Evolutionary conservation across 1,140 invertebrate species (phyloP).

Genomic region (Lepeophtheirus salmonis): DNA sequence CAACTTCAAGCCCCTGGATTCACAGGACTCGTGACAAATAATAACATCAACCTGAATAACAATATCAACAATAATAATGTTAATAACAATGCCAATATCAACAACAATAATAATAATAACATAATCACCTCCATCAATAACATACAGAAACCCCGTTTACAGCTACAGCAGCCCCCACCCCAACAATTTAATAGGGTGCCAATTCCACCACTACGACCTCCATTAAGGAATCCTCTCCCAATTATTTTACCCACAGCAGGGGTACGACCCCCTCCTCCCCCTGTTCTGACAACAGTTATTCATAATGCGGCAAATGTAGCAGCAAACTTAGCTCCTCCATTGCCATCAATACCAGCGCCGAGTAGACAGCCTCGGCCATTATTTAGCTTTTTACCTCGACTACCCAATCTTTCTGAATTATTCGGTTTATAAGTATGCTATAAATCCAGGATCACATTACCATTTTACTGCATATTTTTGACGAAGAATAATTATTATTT

Average conservation of each 20-base stretch:
- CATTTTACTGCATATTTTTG: too few relatives aligned
- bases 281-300: neutral
- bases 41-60: neutral
- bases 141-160: too few relatives aligned
- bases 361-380: constrained; percentile 4
- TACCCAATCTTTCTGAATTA: constrained; percentile 4
- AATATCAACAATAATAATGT: neutral
- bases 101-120: neutral
- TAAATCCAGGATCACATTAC: too few relatives aligned
- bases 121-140: neutral
- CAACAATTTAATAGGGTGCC: neutral
- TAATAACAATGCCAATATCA: neutral
- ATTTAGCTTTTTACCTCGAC: constrained; percentile 1
- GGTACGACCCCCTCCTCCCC: neutral
- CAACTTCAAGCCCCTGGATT: neutral
- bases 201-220: neutral
- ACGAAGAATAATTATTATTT: too few relatives aligned
- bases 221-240: neutral
- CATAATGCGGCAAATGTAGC: neutral
- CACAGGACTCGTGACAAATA: neutral
- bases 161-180: too few relatives aligned
- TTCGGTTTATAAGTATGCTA: constrained; percentile 7
- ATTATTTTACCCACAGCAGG: neutral
- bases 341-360: neutral
- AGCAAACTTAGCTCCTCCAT: neutral